Evolutionary conservation across 2,888 invertebrate species (phyloP).

Genomic region (Chironomus riparius): DNA sequence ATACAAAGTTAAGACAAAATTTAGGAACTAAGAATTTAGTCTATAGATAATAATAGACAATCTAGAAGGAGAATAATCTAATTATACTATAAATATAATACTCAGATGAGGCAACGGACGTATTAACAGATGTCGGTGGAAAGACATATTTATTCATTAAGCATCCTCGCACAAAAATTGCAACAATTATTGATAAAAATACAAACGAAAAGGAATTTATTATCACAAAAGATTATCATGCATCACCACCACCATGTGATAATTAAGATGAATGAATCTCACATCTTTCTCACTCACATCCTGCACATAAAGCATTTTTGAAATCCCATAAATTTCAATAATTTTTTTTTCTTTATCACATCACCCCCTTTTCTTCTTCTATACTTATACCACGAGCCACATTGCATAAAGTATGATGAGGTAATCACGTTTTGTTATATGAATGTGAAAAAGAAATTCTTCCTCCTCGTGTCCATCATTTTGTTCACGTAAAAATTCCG

Average conservation of each 20-base stretch:
- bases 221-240: slow-evolving; percentile 4
- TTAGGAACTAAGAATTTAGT: neutral
- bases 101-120: slow-evolving; percentile 21
- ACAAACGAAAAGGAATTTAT: slow-evolving; percentile 16
- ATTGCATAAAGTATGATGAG: too few species aligned
- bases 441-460: too few species aligned
- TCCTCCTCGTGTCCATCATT: too few species aligned
- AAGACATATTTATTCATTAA: slow-evolving; percentile 10
- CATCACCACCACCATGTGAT: neutral
- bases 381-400: too few species aligned
- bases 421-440: too few species aligned
- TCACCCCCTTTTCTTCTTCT: too few species aligned
- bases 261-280: neutral
- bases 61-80: too few species aligned
- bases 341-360: neutral
- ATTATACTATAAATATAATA: neutral
- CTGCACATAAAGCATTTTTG: neutral
- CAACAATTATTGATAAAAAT: slow-evolving; percentile 19
- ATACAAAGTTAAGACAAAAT: neutral
- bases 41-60: too few species aligned
- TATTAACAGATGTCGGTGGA: slow-evolving; percentile 16
- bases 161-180: slow-evolving; percentile 18
- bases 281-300: neutral
- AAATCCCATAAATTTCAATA: neutral
- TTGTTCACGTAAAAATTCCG: too few species aligned